Evolutionary conservation across 2,797 vertebrate genomes (phyloP), one percentile per base, ranked within the genome.

Genomic region (Melanotaenia boesemani): DNA sequence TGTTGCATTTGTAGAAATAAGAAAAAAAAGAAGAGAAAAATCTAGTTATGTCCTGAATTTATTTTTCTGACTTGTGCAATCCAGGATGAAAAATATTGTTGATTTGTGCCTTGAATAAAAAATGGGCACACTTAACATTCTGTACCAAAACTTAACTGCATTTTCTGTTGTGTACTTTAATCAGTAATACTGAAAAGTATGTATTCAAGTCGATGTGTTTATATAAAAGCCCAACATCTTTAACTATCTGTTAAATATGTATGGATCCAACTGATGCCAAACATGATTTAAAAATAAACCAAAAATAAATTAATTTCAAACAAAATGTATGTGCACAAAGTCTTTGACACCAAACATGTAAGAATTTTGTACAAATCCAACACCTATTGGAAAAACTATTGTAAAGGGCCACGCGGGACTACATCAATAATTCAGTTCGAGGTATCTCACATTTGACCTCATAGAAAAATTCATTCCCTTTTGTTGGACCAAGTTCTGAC

Each of bases 371-470:
- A 44, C 39, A 55, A 81, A 76, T n/a, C 20, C 28, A 28, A 74
- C 66, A 67, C 80, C 22, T 28, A 28, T 28, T 16, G 54, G 32
- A 37, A 72, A 80, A 80, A 41, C 32, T 56, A 72, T 30, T 60
- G 70, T 69, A 41, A 61, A 79, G 48, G 36, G 67, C 63, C 9
- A 30, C 50, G 54, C 63, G 41, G 62, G 79, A 67, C 77, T 26
- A 28, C 60, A 85, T 90, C 69, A 88, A 89, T 91, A 82, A 86
- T 91, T 90, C 88, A 89, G 57, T 36, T 54, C 50, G 52, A 70
- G 73, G 86, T 79, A 82, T 85, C 67, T 83, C 80, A 82, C 82
- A 74, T 90, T 89, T 91, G 83, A 89, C 87, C 88, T 89, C 74
- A 79, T 76, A 67, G 16, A 50, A 80, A 82, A 88, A 87, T 78